Conservation (phyloP, 64 coral and sea anemone genomes). For the Hydrozoanthus tunicans region DNA sequence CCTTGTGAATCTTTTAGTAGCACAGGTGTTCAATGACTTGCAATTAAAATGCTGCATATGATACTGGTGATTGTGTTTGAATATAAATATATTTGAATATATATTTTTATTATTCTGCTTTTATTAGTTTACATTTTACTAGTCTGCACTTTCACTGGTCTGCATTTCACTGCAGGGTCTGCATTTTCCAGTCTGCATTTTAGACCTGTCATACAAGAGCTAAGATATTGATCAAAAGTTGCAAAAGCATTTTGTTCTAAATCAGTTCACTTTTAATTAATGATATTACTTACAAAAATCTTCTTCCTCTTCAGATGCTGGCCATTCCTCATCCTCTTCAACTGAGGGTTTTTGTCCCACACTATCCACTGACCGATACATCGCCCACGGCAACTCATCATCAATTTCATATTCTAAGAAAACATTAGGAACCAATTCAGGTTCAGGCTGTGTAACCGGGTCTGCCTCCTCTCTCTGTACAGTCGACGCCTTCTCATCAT, state of each 20-base stretch:
- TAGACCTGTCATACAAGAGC: neutral
- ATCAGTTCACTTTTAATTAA: neutral
- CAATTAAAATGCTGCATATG: no score
- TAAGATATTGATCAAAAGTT: neutral
- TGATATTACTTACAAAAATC: conserved; percentile 67
- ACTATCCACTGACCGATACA: conserved; percentile 92
- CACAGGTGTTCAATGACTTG: no score
- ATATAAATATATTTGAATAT: no score
- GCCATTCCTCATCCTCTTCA: conserved; percentile 90
- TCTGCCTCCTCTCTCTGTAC: neutral
- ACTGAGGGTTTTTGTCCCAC: conserved; percentile 48
- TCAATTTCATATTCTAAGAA: conserved; percentile 82
- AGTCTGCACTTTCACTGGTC: no score
- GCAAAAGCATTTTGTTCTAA: neutral
- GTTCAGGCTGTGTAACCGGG: conserved; percentile 3
- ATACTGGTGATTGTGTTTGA: no score
- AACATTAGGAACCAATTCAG: neutral
- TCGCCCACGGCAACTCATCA: conserved; percentile 97
- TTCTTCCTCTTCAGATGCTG: conserved; percentile 83
- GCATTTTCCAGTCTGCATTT: no score
- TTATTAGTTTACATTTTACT: no score
- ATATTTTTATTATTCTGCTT: no score
- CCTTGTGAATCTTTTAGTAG: no score
- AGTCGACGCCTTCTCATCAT: conserved; percentile 48
- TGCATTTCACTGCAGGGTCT: no score